A percentile compares a stretch with the other conserved stretches of the same genome.
phyloP scores from a whole-genome alignment of 1,140 invertebrate species.

The Lepidurus arcticus region DNA sequence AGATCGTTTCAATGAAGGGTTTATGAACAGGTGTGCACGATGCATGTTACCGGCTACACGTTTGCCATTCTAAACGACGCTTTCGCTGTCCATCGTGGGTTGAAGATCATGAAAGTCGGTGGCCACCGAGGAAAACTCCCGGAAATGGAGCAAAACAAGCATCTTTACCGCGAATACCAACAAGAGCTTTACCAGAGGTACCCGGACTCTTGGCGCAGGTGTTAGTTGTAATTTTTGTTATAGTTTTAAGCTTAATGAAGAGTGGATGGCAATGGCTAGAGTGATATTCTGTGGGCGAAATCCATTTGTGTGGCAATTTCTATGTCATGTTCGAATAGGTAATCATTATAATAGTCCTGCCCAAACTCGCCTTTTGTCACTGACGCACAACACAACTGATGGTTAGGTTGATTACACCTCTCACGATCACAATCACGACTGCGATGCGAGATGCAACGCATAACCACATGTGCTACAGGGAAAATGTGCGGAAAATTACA shows the following conservation, averaged over 20 bases:
- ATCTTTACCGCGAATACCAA: constrained; percentile 1
- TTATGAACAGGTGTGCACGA: neutral
- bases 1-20: neutral
- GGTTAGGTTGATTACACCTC: no score
- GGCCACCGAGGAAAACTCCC: neutral
- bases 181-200: neutral
- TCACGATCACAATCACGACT: no score
- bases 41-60: neutral
- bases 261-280: neutral
- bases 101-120: constrained; percentile 11
- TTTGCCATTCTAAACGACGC: neutral
- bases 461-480: no score
- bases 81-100: neutral
- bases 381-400: no score
- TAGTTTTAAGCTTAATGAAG: neutral
- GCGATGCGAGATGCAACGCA: no score
- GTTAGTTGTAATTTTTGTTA: neutral
- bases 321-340: no score
- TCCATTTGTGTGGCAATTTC: no score
- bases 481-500: no score
- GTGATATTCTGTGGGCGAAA: no score
- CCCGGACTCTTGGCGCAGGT: neutral
- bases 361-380: no score
- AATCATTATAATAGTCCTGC: no score
- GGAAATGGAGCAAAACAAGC: constrained; percentile 4